A percentile compares a stretch with the other conserved stretches of the same genome.
These are phyloP conservation scores for Enteromius thamalakanensis DNA, from an alignment of 2,797 vertebrate species.

Conservation along the genomic window DNA sequence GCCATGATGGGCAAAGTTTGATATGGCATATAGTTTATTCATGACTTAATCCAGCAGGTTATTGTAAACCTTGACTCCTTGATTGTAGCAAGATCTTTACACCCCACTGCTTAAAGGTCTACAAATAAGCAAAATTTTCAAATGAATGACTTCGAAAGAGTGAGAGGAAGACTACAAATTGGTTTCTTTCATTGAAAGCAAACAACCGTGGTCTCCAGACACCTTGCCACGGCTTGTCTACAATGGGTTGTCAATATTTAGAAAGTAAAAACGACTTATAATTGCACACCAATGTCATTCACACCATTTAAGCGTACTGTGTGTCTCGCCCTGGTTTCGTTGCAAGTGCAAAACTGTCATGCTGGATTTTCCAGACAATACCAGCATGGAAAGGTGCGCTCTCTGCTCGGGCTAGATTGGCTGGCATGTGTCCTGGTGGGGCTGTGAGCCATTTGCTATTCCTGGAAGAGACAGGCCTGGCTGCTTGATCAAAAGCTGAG, in stretches of 20 bases:
- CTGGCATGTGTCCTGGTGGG: constrained; percentile 38
- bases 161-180: constrained; percentile 26
- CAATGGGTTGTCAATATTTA: constrained; percentile 32
- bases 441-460: constrained; percentile 37
- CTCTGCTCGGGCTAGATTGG: constrained; percentile 11
- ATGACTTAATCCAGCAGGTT: not conserved
- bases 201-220: constrained; percentile 11
- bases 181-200: constrained; percentile 15
- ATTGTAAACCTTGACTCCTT: not conserved
- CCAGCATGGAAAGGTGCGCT: not conserved
- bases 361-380: constrained; percentile 11
- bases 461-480: constrained; percentile 34
- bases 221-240: not conserved
- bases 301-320: not conserved
- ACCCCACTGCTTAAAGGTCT: constrained; percentile 1
- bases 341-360: not conserved
- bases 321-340: not conserved
- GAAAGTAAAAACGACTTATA: constrained; percentile 21
- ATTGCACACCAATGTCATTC: constrained; percentile 15
- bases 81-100: not conserved
- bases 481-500: constrained; percentile 39
- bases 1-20: not conserved
- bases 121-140: not conserved
- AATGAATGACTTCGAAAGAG: constrained; percentile 29
- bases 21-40: not conserved